A percentile compares a stretch with the other conserved stretches of the same genome.
phyloP scores from a whole-genome alignment of 2,113 vertebrate species.

The Nematolebias whitei region DNA sequence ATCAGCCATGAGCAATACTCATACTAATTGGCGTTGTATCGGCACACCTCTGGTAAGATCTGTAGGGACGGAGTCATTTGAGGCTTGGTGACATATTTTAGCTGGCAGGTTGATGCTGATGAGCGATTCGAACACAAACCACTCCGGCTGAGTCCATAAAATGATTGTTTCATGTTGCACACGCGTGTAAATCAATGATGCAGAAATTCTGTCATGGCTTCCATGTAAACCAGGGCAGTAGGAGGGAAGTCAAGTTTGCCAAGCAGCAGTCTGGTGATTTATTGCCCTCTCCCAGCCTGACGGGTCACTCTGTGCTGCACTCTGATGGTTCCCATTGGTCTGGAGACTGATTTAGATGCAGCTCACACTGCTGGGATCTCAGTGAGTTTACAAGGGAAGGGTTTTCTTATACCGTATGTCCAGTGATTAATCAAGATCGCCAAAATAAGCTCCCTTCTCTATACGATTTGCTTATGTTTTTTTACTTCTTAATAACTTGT shows the following conservation, averaged over 20 bases:
- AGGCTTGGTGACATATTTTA: no score
- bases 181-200: slow-evolving; percentile 21
- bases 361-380: slow-evolving; percentile 26
- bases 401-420: slow-evolving; percentile 40
- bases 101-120: no score
- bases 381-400: slow-evolving; percentile 19
- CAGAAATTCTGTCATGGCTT: slow-evolving; percentile 9
- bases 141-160: no score
- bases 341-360: slow-evolving; percentile 34
- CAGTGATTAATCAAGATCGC: slow-evolving; percentile 44
- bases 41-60: no score
- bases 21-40: no score
- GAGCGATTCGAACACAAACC: no score
- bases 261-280: slow-evolving; percentile 39
- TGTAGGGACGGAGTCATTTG: no score
- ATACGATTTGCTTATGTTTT: not conserved
- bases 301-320: slow-evolving; percentile 42
- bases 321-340: slow-evolving; percentile 17
- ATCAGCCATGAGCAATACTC: no score
- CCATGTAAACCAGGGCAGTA: slow-evolving; percentile 5
- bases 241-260: slow-evolving; percentile 36
- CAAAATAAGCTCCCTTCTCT: slow-evolving; percentile 18
- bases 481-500: no score
- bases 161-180: not conserved
- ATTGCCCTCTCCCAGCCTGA: slow-evolving; percentile 36